A percentile compares a stretch with the other conserved stretches of the same genome.
Evolutionary conservation across 1,140 invertebrate species (phyloP).

Genomic region (Melipona quadrifasciata): DNA sequence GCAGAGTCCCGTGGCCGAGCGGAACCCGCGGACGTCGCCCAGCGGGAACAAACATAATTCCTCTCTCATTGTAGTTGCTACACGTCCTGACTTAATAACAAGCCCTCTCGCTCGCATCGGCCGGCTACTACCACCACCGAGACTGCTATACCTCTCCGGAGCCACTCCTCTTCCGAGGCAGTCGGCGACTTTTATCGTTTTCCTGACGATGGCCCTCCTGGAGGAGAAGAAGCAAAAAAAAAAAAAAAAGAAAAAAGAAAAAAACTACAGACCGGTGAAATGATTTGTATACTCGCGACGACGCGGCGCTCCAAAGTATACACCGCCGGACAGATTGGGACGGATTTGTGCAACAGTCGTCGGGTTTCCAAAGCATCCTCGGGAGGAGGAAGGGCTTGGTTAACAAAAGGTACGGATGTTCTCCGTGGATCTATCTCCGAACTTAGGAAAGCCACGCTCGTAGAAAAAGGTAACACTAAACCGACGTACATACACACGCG

Average conservation of each 20-base stretch:
- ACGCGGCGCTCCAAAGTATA: constrained; percentile 46
- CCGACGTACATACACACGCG: too few species aligned
- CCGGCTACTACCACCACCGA: constrained; percentile 43
- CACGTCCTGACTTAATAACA: constrained; percentile 67
- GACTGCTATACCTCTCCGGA: background rate
- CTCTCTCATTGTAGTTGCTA: constrained; percentile 61
- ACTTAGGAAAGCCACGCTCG: background rate
- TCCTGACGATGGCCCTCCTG: constrained; percentile 56
- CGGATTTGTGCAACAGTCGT: constrained; percentile 53
- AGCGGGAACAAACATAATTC: constrained; percentile 51
- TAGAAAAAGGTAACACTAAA: constrained; percentile 6
- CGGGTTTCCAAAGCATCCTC: constrained; percentile 54
- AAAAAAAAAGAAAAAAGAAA: constrained; percentile 25
- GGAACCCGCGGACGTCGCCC: background rate
- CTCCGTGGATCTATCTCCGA: background rate
- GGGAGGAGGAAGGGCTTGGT: background rate
- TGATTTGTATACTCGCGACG: constrained; percentile 63
- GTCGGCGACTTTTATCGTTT: constrained; percentile 63
- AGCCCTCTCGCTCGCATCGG: constrained; percentile 53
- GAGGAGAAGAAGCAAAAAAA: too few species aligned
- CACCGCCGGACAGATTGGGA: constrained; percentile 3
- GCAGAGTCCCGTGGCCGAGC: background rate
- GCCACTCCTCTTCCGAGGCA: constrained; percentile 55
- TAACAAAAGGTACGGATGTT: background rate
- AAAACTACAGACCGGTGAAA: constrained; percentile 58